Base-by-base conservation (phyloP, 2,113 vertebrate genomes). In the Perca schrenkii region DNA sequence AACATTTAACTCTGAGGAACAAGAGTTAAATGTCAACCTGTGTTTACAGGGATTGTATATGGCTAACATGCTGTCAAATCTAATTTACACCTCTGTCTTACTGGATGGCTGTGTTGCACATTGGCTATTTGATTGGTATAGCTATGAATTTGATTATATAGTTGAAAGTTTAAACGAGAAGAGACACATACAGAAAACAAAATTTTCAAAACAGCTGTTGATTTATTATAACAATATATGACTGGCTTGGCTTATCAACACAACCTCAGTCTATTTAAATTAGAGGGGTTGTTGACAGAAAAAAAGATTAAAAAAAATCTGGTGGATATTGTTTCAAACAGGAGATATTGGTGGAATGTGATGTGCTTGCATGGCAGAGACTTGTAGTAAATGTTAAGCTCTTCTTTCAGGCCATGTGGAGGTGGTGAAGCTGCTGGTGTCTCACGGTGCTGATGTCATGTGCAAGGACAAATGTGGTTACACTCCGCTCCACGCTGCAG, bases 401-500 rank as follows among this genome's bases (percentile, higher is more conserved):
- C 15, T 78, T 80, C 54, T 80, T 61, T 61, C 93, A 99, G 98
- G 98, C 67, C 97, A 98, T 88, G 79, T 98, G 95, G 98, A 98
- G 61, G 95, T 98, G n/a, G 90, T 99, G 86, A 98, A 98, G 95
- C 95, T 97, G 93, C 94, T 99, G 89, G 92, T 97, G 79, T 96
- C 96, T 3, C 94, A 96, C 2, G 95, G 96, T 21, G 97, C 96
- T 2, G 97, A 98, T 2, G 95, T 97, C 15, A 93, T 89, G 73
- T 97, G 96, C 83, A 98, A 97, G 86, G 98, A 99, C 93, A 97
- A 96, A 88, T 95, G 93, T 77, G 98, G 97, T 65, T 99, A 99
- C 86, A 97, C 97, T 2, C 95, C 98, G 16, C 96, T 99, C 25
- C 98, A 99, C 36, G 97, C 96, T 0, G 98, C 98, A 0, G 97